A percentile compares a stretch with the other conserved stretches of the same genome.
Conservation (phyloP, 2,888 invertebrate genomes). For the Perithous albicinctus region DNA sequence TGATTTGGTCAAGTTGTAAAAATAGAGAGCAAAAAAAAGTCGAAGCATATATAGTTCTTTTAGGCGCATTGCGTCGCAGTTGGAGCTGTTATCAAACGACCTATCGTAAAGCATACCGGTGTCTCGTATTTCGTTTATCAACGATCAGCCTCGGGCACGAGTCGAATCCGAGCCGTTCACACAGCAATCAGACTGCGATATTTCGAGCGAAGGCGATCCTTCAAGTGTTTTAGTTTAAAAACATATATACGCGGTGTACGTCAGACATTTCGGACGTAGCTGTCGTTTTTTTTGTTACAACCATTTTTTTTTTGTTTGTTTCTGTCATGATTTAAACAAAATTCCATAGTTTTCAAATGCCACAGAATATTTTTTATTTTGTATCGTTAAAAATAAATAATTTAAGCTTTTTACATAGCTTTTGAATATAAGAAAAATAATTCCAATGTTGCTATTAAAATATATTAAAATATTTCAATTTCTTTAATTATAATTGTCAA, state of each 20-base stretch:
- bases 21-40: background rate
- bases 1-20: too few relatives aligned
- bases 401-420: too few relatives aligned
- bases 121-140: conserved; percentile 81
- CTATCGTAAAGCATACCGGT: conserved; percentile 79
- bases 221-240: background rate
- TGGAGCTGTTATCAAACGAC: conserved; percentile 43
- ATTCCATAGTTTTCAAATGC: background rate
- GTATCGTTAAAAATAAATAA: too few relatives aligned
- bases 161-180: conserved; percentile 76
- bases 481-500: too few relatives aligned
- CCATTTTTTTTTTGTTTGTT: background rate
- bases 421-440: too few relatives aligned
- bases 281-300: background rate
- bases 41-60: background rate
- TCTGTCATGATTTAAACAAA: background rate
- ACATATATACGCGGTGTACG: background rate
- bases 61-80: conserved; percentile 8
- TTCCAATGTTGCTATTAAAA: too few relatives aligned
- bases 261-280: background rate
- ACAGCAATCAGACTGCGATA: conserved; percentile 26
- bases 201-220: background rate
- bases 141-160: conserved; percentile 73
- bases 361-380: too few relatives aligned
- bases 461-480: too few relatives aligned